Conservation (phyloP, 2,888 invertebrate genomes). For the Zaprionus lineosus region DNA sequence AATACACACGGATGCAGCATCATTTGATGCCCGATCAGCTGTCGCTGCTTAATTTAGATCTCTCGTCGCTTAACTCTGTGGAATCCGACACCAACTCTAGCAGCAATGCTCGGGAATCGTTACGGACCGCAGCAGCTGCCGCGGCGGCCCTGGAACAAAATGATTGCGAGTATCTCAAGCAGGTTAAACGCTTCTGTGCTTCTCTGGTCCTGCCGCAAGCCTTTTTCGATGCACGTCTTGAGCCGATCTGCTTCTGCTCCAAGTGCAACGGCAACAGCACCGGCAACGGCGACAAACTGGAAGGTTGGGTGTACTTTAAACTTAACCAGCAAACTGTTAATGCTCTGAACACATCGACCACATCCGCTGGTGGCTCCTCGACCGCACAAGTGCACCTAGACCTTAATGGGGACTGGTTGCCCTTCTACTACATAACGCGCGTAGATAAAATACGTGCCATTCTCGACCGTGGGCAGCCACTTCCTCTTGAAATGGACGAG, state of each 20-base stretch:
- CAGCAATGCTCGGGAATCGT: slow-evolving; percentile 69
- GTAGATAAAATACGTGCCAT: slow-evolving; percentile 83
- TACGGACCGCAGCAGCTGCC: slow-evolving; percentile 74
- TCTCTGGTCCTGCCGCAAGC: slow-evolving; percentile 82
- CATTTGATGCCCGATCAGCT: slow-evolving; percentile 66
- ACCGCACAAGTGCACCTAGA: slow-evolving; percentile 51
- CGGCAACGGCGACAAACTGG: slow-evolving; percentile 76
- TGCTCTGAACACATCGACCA: slow-evolving; percentile 50
- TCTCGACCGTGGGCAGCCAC: slow-evolving; percentile 82
- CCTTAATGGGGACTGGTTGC: slow-evolving; percentile 80
- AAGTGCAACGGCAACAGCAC: slow-evolving; percentile 73
- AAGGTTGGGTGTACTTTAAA: slow-evolving; percentile 83
- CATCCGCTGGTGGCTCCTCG: slow-evolving; percentile 38
- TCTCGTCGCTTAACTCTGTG: slow-evolving; percentile 57
- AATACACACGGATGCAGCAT: slow-evolving; percentile 69
- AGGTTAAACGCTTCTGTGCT: slow-evolving; percentile 81
- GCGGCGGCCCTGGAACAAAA: slow-evolving; percentile 76
- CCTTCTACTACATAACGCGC: slow-evolving; percentile 82
- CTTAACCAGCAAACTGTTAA: slow-evolving; percentile 82
- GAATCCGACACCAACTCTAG: slow-evolving; percentile 65
- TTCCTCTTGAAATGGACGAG: slow-evolving; percentile 79
- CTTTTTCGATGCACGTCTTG: slow-evolving; percentile 78
- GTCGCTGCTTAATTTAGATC: slow-evolving; percentile 60
- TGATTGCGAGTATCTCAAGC: slow-evolving; percentile 82
- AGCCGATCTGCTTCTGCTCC: slow-evolving; percentile 81